These are phyloP conservation scores for Drosophila nr. medialis DNA, from an alignment of 2,888 invertebrate genomes.

Conservation along the genomic window DNA sequence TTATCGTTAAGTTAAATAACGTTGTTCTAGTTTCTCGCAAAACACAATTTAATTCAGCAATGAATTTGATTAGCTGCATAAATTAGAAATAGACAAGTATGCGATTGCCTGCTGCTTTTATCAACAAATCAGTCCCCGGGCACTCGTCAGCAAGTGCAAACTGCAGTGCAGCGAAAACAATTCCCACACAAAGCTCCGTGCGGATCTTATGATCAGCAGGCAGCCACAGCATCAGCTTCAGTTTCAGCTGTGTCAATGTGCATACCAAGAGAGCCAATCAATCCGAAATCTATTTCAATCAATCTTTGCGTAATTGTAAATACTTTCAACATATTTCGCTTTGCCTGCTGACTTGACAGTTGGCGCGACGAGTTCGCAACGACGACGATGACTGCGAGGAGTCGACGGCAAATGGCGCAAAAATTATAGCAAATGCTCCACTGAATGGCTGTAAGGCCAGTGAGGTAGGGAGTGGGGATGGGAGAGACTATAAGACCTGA, in stretches of 20 bases:
- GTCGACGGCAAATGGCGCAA: slow-evolving; percentile 76
- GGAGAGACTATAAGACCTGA: slow-evolving; percentile 62
- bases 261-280: slow-evolving; percentile 78
- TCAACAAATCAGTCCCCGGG: slow-evolving; percentile 50
- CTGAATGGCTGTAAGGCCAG: slow-evolving; percentile 2
- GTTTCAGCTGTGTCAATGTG: slow-evolving; percentile 65
- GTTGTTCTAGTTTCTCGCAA: slow-evolving; percentile 3
- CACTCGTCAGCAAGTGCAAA: slow-evolving; percentile 59
- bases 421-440: slow-evolving; percentile 77
- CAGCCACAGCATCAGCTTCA: slow-evolving; percentile 16
- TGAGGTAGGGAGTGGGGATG: not conserved
- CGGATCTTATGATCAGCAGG: slow-evolving; percentile 42
- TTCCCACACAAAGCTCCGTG: slow-evolving; percentile 59
- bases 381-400: slow-evolving; percentile 22
- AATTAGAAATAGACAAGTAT: slow-evolving; percentile 36
- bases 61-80: slow-evolving; percentile 24
- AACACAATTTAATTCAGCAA: slow-evolving; percentile 5
- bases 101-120: slow-evolving; percentile 20
- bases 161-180: slow-evolving; percentile 50
- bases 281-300: slow-evolving; percentile 84
- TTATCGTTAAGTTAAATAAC: not conserved
- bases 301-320: slow-evolving; percentile 84
- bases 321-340: slow-evolving; percentile 82
- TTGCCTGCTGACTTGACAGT: slow-evolving; percentile 52
- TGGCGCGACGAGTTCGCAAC: slow-evolving; percentile 38